phyloP scores from a whole-genome alignment of 2,797 vertebrate genomes.

The Buceros bicornis region DNA sequence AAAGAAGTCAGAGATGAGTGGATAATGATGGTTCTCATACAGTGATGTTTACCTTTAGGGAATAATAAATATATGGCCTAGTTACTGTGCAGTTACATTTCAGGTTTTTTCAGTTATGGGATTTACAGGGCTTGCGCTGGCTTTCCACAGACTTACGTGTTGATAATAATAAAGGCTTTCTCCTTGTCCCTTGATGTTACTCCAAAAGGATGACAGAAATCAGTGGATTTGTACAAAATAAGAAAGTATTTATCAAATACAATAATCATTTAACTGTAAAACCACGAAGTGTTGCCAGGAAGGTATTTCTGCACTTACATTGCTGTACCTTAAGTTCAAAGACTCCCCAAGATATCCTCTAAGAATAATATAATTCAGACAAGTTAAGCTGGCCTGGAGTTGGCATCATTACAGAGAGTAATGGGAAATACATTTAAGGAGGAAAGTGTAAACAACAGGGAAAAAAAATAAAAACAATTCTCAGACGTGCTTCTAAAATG shows the following conservation, averaged over 20 bases:
- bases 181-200: neutral
- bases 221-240: neutral
- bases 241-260: neutral
- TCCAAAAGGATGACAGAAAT: neutral
- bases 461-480: neutral
- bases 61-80: neutral
- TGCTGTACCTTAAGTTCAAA: neutral
- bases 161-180: neutral
- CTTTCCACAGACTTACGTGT: neutral
- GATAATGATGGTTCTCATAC: neutral
- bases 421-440: neutral
- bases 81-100: neutral
- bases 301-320: neutral
- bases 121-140: neutral
- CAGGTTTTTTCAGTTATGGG: neutral
- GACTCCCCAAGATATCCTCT: neutral
- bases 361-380: neutral
- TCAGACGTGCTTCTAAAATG: neutral
- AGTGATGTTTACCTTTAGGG: neutral
- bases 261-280: neutral
- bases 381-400: neutral
- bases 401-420: neutral
- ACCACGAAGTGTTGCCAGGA: neutral
- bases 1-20: neutral
- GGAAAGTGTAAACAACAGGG: neutral